These are phyloP conservation scores for Microcaecilia unicolor DNA, from an alignment of 2,797 vertebrate genomes.

Conservation along the genomic window DNA sequence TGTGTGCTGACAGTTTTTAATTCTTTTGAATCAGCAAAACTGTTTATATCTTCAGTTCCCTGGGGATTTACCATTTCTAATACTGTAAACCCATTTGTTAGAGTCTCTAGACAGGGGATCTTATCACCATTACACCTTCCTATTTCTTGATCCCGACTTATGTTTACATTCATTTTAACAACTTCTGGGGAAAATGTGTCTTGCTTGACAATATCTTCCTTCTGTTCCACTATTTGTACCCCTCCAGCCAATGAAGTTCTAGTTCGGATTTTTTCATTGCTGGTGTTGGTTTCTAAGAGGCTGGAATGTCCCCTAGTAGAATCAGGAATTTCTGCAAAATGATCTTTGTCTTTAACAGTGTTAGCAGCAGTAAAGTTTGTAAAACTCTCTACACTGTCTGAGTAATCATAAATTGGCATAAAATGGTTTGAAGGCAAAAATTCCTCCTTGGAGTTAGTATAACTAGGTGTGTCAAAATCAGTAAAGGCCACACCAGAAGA, in stretches of 20 bases:
- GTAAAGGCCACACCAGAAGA: constrained; percentile 56
- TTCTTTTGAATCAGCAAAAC: constrained; percentile 40
- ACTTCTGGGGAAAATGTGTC: constrained; percentile 29
- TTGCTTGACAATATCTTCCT: constrained; percentile 28
- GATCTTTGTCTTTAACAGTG: constrained; percentile 45
- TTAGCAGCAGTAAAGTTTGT: constrained; percentile 53
- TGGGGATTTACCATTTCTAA: constrained; percentile 58
- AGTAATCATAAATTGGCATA: constrained; percentile 56
- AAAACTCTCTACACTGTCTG: constrained; percentile 55
- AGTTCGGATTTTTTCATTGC: constrained; percentile 49
- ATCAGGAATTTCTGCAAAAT: constrained; percentile 40
- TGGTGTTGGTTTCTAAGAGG: constrained; percentile 41
- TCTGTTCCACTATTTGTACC: constrained; percentile 39
- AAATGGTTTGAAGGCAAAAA: constrained; percentile 60
- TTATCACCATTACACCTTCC: constrained; percentile 66
- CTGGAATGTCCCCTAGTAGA: constrained; percentile 54
- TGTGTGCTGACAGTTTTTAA: constrained; percentile 28
- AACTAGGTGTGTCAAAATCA: constrained; percentile 52
- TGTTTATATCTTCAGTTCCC: constrained; percentile 59
- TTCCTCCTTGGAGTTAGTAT: constrained; percentile 51
- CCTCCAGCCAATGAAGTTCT: constrained; percentile 41
- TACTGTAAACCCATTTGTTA: constrained; percentile 67
- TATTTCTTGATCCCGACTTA: constrained; percentile 33
- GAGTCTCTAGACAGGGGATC: constrained; percentile 47
- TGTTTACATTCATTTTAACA: constrained; percentile 29